These are phyloP conservation scores for Ploceus nigricollis DNA, from an alignment of 2,113 vertebrate species.

Conservation along the genomic window DNA sequence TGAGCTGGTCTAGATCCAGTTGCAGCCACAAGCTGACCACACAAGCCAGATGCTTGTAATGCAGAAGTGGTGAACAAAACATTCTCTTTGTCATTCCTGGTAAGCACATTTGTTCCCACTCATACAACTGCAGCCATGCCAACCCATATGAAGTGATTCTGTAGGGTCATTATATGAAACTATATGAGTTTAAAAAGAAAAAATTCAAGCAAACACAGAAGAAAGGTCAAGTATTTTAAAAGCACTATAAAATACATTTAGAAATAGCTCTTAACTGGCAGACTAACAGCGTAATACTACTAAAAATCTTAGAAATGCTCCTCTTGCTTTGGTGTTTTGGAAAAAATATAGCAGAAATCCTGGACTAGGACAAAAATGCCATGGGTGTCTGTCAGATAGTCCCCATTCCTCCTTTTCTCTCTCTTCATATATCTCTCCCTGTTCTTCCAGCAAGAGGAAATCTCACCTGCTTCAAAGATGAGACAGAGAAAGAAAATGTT, in stretches of 20 bases:
- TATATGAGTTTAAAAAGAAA: not conserved
- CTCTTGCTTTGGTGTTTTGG: not conserved
- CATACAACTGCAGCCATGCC: not conserved
- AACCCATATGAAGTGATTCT: not conserved
- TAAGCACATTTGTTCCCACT: not conserved
- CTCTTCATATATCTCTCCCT: not conserved
- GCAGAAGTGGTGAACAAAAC: not conserved
- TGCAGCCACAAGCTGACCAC: not conserved
- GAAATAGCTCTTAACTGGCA: not conserved
- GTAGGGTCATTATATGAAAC: not conserved
- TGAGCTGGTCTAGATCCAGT: not conserved
- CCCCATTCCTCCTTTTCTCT: not conserved
- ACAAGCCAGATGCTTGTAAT: not conserved
- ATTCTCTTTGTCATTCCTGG: not conserved
- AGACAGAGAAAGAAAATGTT: not conserved
- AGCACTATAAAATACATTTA: not conserved
- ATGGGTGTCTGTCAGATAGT: not conserved
- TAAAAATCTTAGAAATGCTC: not conserved
- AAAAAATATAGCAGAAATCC: not conserved
- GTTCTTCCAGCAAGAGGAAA: not conserved
- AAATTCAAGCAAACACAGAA: not conserved
- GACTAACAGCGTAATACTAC: not conserved
- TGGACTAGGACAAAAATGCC: not conserved
- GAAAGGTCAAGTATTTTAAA: conserved; percentile 10
- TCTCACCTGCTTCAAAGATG: not conserved